A percentile compares a stretch with the other conserved stretches of the same genome.
phyloP scores from a whole-genome alignment of 1,140 invertebrate genomes.

The Drosophila gunungcola region DNA sequence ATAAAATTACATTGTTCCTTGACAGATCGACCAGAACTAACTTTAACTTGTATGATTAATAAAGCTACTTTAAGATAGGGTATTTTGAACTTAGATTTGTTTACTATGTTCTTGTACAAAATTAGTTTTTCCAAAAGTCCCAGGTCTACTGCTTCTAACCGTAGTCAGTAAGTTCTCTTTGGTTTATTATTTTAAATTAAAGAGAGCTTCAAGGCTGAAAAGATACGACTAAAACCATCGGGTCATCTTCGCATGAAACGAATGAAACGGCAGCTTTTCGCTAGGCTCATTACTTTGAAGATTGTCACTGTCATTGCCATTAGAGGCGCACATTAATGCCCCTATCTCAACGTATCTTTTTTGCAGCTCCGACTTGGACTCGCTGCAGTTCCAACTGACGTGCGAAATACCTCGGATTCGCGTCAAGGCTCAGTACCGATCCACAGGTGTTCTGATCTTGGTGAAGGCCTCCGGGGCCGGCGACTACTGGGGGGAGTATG shows the following conservation, averaged over 20 bases:
- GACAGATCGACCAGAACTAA: too few relatives aligned
- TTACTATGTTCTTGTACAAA: background rate
- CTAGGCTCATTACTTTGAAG: slow-evolving; percentile 29
- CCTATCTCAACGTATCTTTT: slow-evolving; percentile 36
- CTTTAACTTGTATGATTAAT: too few relatives aligned
- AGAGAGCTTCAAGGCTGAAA: slow-evolving; percentile 19
- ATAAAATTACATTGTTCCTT: too few relatives aligned
- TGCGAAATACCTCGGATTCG: slow-evolving; percentile 91
- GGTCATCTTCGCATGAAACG: slow-evolving; percentile 40
- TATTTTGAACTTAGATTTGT: background rate
- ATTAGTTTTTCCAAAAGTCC: background rate
- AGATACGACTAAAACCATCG: slow-evolving; percentile 17
- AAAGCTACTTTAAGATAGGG: background rate
- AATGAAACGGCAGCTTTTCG: slow-evolving; percentile 64
- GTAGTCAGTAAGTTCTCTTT: slow-evolving; percentile 7
- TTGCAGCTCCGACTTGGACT: slow-evolving; percentile 89
- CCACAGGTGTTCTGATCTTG: slow-evolving; percentile 90
- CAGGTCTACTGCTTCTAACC: background rate
- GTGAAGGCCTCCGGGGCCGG: slow-evolving; percentile 92
- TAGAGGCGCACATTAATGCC: slow-evolving; percentile 34
- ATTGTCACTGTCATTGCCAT: slow-evolving; percentile 74
- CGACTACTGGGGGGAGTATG: slow-evolving; percentile 94
- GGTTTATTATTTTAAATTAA: background rate
- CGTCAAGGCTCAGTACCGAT: slow-evolving; percentile 90
- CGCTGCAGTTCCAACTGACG: slow-evolving; percentile 91